Evolutionary conservation across 2,113 vertebrate species (phyloP).

Genomic region (Solenodon paradoxus): DNA sequence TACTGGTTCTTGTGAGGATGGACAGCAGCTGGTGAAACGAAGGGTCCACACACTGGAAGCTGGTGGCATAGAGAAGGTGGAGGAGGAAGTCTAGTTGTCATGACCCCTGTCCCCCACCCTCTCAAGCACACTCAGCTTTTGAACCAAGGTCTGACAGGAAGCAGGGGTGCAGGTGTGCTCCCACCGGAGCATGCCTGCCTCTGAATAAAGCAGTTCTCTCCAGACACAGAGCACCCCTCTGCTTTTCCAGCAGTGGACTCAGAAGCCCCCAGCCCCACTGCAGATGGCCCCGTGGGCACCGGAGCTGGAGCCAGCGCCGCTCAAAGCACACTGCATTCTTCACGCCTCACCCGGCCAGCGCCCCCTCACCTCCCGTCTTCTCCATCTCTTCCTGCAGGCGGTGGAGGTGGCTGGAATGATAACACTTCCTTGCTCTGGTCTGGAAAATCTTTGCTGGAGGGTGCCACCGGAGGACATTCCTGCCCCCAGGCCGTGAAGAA

Average conservation of each 20-base stretch:
- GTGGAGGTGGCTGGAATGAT: constrained; percentile 98
- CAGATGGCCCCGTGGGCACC: rapidly evolving
- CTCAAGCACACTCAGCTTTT: background rate
- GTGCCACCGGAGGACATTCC: constrained; percentile 94
- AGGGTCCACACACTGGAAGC: background rate
- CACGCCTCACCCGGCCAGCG: rapidly evolving
- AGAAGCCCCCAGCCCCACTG: background rate
- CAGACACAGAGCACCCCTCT: background rate
- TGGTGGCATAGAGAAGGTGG: background rate
- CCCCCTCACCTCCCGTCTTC: background rate
- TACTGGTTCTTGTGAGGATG: background rate
- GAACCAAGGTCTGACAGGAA: background rate
- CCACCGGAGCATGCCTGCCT: rapidly evolving
- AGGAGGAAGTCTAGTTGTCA: background rate
- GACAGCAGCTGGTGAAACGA: background rate
- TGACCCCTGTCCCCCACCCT: background rate
- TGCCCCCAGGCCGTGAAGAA: constrained; percentile 93
- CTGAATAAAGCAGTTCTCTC: background rate
- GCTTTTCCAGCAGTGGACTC: background rate
- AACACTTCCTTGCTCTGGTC: constrained; percentile 90
- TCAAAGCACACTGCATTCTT: rapidly evolving
- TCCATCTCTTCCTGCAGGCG: constrained; percentile 87
- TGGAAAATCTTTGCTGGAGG: constrained; percentile 93
- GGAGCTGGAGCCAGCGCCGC: background rate
- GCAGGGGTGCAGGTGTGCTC: background rate